These are phyloP conservation scores for Chlorops oryzae DNA, from an alignment of 1,140 invertebrate species.

Conservation along the genomic window DNA sequence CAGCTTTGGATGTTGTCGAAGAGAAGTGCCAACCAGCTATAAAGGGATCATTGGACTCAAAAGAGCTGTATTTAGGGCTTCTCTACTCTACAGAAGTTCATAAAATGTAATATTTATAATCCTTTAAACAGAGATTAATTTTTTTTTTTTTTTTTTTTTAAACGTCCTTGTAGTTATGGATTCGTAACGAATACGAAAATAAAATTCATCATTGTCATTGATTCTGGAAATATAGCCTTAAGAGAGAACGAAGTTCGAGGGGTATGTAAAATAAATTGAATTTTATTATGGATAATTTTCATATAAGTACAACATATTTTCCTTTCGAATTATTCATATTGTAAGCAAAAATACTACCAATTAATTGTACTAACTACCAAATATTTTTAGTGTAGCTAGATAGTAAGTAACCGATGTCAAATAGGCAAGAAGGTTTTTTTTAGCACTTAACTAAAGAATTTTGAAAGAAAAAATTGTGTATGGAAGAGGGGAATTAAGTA, in stretches of 20 bases:
- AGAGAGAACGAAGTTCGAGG: conserved; percentile 91
- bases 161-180: conserved; percentile 69
- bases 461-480: no score
- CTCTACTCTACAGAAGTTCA: conserved; percentile 94
- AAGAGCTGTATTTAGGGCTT: conserved; percentile 86
- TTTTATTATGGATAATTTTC: no score
- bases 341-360: no score
- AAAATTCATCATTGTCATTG: conserved; percentile 92
- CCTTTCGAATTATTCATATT: no score
- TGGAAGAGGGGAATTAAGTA: no score
- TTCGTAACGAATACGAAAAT: conserved; percentile 97
- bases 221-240: conserved; percentile 78
- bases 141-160: neutral
- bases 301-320: no score
- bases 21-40: conserved; percentile 72
- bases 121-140: no score
- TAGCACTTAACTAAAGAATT: no score
- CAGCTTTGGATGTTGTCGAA: conserved; percentile 89
- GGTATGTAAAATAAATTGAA: conserved; percentile 58
- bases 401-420: no score
- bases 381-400: neutral
- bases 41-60: conserved; percentile 60
- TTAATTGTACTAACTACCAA: no score
- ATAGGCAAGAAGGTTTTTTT: no score
- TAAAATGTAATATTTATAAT: conserved; percentile 68